A percentile compares a stretch with the other conserved stretches of the same genome.
Evolutionary conservation across 2,113 vertebrate genomes (phyloP).

Genomic region (Aphyosemion australe): DNA sequence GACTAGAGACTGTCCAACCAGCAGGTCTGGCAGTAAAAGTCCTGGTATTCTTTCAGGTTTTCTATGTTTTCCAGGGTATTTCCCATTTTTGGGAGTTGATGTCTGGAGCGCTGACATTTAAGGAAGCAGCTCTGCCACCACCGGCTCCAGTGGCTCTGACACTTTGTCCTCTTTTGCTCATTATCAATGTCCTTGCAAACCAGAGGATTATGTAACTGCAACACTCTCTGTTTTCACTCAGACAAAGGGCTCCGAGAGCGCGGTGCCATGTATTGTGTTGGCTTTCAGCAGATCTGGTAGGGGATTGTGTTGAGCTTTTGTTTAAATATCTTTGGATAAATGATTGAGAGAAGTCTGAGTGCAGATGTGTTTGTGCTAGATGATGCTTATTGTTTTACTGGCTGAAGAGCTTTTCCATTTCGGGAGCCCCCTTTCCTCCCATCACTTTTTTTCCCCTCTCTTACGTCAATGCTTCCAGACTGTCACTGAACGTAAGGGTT

Average conservation of each 20-base stretch:
- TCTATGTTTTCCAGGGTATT: too few species aligned
- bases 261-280: background rate
- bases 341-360: background rate
- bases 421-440: conserved; percentile 49
- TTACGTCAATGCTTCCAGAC: conserved; percentile 55
- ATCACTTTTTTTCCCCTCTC: conserved; percentile 42
- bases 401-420: conserved; percentile 58
- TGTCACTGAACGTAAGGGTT: conserved; percentile 64
- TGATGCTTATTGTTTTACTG: conserved; percentile 37
- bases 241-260: conserved; percentile 6
- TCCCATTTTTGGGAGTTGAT: background rate
- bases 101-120: conserved; percentile 3
- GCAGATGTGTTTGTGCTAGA: conserved; percentile 6
- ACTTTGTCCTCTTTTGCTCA: conserved; percentile 12
- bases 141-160: conserved; percentile 6
- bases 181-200: conserved; percentile 46
- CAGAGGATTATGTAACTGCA: conserved; percentile 47
- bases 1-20: too few species aligned
- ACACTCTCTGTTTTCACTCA: conserved; percentile 43
- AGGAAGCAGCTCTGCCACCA: background rate
- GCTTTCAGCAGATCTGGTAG: conserved; percentile 27
- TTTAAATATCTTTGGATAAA: background rate
- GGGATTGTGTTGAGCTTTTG: background rate
- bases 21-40: too few species aligned
- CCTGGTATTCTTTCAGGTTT: too few species aligned